These are phyloP conservation scores for Conus ventricosus DNA, from an alignment of 1,140 invertebrate species.

Conservation along the genomic window DNA sequence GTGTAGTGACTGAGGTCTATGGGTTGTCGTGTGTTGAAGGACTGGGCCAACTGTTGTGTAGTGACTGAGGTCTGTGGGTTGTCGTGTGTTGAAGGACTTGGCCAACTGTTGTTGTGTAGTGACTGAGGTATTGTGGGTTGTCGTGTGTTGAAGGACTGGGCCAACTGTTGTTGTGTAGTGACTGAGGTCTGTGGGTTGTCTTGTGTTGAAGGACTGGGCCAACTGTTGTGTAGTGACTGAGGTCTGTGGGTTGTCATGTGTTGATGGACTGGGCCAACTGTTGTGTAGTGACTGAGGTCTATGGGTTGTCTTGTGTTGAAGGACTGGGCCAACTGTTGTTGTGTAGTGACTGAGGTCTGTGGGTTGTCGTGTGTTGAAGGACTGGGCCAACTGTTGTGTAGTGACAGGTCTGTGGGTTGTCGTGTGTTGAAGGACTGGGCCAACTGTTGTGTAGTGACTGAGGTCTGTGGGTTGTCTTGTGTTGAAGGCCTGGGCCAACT, in stretches of 20 bases:
- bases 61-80: no score
- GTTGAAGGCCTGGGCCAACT: no score
- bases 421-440: conserved; percentile 71
- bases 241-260: conserved; percentile 19
- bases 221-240: background rate
- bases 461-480: no score
- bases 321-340: background rate
- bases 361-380: background rate
- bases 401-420: background rate
- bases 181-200: no score
- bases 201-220: no score
- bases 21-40: conserved; percentile 57
- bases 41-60: conserved; percentile 71
- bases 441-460: no score
- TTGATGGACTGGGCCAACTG: conserved; percentile 72
- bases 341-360: background rate
- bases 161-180: no score
- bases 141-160: conserved; percentile 70
- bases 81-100: no score
- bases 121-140: background rate
- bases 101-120: background rate
- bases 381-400: background rate
- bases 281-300: no score
- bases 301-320: no score
- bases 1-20: background rate